Conservation (phyloP, 2,888 invertebrate species). For the Drosophila atripex region DNA sequence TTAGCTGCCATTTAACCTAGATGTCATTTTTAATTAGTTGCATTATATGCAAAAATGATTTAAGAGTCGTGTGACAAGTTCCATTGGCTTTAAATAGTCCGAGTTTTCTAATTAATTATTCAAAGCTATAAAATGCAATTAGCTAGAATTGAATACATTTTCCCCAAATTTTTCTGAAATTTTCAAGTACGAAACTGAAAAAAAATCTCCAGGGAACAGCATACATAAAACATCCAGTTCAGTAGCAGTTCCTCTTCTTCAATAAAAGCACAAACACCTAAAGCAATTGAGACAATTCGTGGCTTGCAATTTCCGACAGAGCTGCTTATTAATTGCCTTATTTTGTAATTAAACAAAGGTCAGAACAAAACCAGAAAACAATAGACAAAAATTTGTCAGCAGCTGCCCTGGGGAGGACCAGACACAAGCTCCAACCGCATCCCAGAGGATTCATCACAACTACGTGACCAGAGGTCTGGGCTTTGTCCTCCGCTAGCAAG, state of each 20-base stretch:
- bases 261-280: not conserved
- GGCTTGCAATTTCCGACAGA: conserved; percentile 3
- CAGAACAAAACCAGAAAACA: conserved; percentile 18
- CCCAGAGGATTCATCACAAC: conserved; percentile 56
- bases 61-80: not conserved
- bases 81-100: not conserved
- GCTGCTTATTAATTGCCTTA: conserved; percentile 33
- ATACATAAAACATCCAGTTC: not conserved
- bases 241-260: not conserved
- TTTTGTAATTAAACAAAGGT: conserved; percentile 65
- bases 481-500: not conserved
- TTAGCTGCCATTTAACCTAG: conserved; percentile 5
- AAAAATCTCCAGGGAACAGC: not conserved
- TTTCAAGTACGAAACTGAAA: not conserved
- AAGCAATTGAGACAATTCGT: not conserved
- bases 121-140: conserved; percentile 46
- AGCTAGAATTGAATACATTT: not conserved
- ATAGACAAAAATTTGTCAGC: conserved; percentile 60
- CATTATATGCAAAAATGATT: not conserved
- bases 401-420: conserved; percentile 20
- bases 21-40: conserved; percentile 21
- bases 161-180: not conserved
- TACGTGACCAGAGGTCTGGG: conserved; percentile 58
- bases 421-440: not conserved
- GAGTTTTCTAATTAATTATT: conserved; percentile 39